A percentile compares a stretch with the other conserved stretches of the same genome.
phyloP scores from a whole-genome alignment of 2,113 vertebrate genomes.

The Suricata suricatta region DNA sequence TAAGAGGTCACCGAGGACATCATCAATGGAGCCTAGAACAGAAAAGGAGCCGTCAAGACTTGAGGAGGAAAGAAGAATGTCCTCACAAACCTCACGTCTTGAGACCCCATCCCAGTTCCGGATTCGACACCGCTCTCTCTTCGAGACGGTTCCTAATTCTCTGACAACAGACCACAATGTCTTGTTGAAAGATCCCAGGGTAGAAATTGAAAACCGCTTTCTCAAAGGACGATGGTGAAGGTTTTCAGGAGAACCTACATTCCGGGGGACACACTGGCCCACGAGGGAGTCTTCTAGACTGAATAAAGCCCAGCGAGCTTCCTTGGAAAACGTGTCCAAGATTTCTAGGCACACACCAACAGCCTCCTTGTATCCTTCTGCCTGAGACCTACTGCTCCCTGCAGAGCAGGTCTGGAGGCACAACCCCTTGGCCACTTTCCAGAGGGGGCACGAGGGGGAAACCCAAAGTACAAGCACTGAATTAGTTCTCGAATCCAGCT shows the following conservation, averaged over 20 bases:
- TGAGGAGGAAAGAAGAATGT: background rate
- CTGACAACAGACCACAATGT: background rate
- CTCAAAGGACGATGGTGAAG: background rate
- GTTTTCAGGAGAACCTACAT: background rate
- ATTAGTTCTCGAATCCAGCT: background rate
- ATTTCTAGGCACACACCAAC: background rate
- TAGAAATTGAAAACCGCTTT: background rate
- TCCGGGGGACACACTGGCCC: background rate
- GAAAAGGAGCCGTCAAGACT: background rate
- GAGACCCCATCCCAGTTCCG: background rate
- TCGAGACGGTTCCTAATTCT: background rate
- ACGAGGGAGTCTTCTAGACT: background rate
- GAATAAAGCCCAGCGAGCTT: background rate
- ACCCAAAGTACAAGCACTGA: background rate
- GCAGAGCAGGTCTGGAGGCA: background rate
- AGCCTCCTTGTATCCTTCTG: background rate
- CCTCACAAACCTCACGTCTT: background rate
- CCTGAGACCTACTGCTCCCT: background rate
- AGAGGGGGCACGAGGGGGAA: accelerated
- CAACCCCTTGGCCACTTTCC: background rate
- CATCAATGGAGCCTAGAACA: constrained; percentile 84
- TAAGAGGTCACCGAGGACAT: constrained; percentile 87
- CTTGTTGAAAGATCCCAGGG: background rate
- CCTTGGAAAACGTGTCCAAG: background rate
- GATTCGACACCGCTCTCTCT: background rate